These are phyloP conservation scores for Dione vanillae DNA, from an alignment of 2,888 invertebrate genomes.

Conservation along the genomic window DNA sequence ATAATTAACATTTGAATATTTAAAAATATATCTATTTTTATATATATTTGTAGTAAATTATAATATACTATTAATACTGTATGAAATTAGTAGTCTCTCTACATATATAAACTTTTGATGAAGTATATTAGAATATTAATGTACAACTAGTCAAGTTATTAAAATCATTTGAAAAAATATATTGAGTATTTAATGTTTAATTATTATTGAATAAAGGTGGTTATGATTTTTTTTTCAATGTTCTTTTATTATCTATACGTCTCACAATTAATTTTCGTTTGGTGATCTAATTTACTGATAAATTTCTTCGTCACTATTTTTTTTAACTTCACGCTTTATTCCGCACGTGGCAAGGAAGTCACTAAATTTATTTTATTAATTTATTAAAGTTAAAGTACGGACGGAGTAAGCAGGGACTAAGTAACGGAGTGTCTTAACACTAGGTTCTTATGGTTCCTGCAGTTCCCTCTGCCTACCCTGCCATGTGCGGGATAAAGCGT, in stretches of 20 bases:
- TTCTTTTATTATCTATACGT: not conserved
- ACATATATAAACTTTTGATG: constrained; percentile 37
- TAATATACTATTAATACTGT: not conserved
- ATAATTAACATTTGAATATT: not conserved
- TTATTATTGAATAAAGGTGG: constrained; percentile 10
- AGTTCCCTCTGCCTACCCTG: no score
- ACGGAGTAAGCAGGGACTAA: no score
- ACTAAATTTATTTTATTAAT: no score
- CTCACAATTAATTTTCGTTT: no score
- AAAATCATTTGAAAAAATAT: constrained; percentile 8
- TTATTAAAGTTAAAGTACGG: no score
- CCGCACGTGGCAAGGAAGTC: no score
- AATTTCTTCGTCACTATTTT: no score
- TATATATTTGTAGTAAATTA: constrained; percentile 3
- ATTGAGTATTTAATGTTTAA: constrained; percentile 34
- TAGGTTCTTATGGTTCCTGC: no score
- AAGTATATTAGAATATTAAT: constrained; percentile 37
- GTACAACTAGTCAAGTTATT: constrained; percentile 47
- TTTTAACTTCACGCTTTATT: no score
- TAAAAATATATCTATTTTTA: constrained; percentile 19
- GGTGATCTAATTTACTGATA: no score
- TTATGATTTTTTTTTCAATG: constrained; percentile 16
- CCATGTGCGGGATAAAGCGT: no score
- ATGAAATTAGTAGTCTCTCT: constrained; percentile 29
- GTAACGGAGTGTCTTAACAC: no score